A percentile compares a stretch with the other conserved stretches of the same genome.
Conservation (phyloP, 1,140 invertebrate species). For the Aphidius ervi region DNA sequence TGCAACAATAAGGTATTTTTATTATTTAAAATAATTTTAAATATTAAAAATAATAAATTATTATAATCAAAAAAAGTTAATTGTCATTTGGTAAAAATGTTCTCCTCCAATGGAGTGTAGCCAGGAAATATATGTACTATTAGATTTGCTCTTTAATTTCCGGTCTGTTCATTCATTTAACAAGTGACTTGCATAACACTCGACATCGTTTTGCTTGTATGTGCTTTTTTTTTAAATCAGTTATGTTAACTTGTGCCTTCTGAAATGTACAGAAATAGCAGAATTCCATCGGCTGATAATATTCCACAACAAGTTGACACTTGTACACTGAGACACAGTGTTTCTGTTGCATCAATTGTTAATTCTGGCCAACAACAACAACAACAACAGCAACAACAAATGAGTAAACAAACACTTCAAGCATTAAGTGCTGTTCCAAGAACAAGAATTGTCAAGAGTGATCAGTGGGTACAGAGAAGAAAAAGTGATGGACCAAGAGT, state of each 20-base stretch:
- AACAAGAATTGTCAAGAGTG: constrained; percentile 63
- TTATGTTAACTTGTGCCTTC: constrained; percentile 9
- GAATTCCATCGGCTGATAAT: constrained; percentile 59
- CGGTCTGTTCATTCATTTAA: constrained; percentile 8
- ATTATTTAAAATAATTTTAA: neutral
- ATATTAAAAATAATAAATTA: constrained; percentile 1
- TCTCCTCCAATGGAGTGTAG: constrained; percentile 21
- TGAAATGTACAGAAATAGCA: constrained; percentile 54
- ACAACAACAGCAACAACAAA: constrained; percentile 57
- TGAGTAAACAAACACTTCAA: constrained; percentile 72
- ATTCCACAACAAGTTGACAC: constrained; percentile 50
- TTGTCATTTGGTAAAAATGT: constrained; percentile 11
- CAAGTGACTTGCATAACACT: constrained; percentile 24
- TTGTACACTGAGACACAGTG: constrained; percentile 51
- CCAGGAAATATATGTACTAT: constrained; percentile 12
- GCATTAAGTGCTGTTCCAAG: constrained; percentile 74
- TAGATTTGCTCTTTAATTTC: constrained; percentile 22
- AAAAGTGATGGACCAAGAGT: constrained; percentile 59
- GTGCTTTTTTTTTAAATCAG: too few relatives aligned
- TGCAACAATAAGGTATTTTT: constrained; percentile 47
- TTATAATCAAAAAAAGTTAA: neutral
- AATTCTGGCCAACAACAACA: constrained; percentile 28
- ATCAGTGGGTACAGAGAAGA: constrained; percentile 67
- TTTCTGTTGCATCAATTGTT: constrained; percentile 38
- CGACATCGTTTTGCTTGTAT: too few relatives aligned